Evolutionary conservation across 2,888 invertebrate genomes (phyloP), one percentile per base, ranked within the genome.

Genomic region (Drosophila fungiperda): DNA sequence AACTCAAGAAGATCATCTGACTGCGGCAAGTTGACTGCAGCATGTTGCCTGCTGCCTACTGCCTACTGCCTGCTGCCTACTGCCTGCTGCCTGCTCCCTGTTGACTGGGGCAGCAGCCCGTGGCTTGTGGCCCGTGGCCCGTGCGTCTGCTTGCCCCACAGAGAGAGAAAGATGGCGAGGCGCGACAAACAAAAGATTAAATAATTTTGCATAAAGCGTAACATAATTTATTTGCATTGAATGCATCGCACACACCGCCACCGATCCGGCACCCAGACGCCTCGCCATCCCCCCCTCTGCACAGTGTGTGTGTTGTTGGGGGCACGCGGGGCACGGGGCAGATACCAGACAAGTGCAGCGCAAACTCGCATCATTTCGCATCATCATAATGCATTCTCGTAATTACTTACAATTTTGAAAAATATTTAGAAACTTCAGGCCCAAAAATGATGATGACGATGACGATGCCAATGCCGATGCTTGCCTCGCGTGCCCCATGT

Each of bases 371-470:
- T 45, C 83, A 87, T 89, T 90, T 87, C 77, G 89, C 86, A 90
- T 87, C 89, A 89, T 90, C 84, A 89, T 84, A 90, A 90, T 87
- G 83, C 89, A 81, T 84, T 88, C 82, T 82, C 77, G 90, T 84
- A 91, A 92, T 92, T 92, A 91, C 90, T 91, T 92, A 87, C 90
- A 86, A 91, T 92, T 85, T 92, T 91, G 90, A 88, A 92, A 92
- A 87, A 90, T 92, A 92, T 92, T 92, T 91, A 87, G 89, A 91
- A 90, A 85, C 89, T 80, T 75, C 64, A 55, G 52, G 50, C 80
- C 78, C 58, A 76, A 78, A 84, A 84, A 53, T 67, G 45, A 48
- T 32, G 79, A 36, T 35, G 53, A 17, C 76, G 79, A 33, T n/a
- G 50, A n/a, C 76, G 75, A 78, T 74, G 73, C 38, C 63, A 15